Evolutionary conservation across 2,888 invertebrate species (phyloP), one percentile per base, ranked within the genome.

Genomic region (Conistra vaccinii): DNA sequence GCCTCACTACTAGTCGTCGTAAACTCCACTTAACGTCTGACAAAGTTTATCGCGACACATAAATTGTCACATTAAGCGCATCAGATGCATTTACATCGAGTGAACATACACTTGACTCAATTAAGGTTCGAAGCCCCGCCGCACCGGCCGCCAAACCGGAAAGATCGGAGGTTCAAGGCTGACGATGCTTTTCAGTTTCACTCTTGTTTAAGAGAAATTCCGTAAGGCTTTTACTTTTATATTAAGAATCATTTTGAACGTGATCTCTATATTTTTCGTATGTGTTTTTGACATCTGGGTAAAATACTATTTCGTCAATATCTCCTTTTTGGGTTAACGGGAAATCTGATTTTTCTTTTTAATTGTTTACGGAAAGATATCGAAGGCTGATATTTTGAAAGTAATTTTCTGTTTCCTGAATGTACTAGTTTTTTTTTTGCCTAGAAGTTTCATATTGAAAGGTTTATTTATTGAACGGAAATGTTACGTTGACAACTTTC

Each of bases 41-140:
- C 60, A 73, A 69, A 76, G 69, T 78, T 83, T 80, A 84, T 83
- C 74, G 51, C 58, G 23, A 76, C 29, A 62, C 78, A 81, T 86
- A 83, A 86, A 86, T 86, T 78, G 78, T 80, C 80, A 70, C 71
- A 79, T 86, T 86, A 85, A 77, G 55, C 60, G 61, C 78, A 77
- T 76, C 82, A 65, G 76, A 75, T 84, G 60, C 66, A 65, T 81
- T 79, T 61, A 67, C 70, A 66, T 73, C 48, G 57, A 72, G 63
- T 65, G 62, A 77, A 85, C 86, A 88, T 82, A 86, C 87, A 88
- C 89, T 89, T 89, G 89, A 89, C 89, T 88, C 83, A 78, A 80
- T 86, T 89, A 80, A 76, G 80, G 89, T 89, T 89, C 89, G 87
- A 81, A 81, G 79, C 82, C 58, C 87, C 71, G 80, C 73, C 73